A percentile compares a stretch with the other conserved stretches of the same genome.
Evolutionary conservation across 2,888 invertebrate genomes (phyloP).

Genomic region (Cephus spinipes): DNA sequence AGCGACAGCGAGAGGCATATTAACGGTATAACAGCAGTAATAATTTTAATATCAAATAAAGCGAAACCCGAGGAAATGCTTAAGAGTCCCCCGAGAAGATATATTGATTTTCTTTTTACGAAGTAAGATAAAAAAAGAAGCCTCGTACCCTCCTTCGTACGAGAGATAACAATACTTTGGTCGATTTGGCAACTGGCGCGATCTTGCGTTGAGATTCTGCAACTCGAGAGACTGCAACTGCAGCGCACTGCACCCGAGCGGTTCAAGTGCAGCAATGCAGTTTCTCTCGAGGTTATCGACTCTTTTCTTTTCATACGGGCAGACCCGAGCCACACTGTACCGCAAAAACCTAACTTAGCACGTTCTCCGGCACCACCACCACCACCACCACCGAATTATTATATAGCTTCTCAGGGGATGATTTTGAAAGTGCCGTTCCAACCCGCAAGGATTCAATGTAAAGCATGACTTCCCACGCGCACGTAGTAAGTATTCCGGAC

Average conservation of each 20-base stretch:
- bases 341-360: background rate
- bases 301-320: background rate
- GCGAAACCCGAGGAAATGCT: background rate
- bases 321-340: background rate
- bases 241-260: background rate
- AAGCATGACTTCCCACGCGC: no score
- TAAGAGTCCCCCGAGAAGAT: background rate
- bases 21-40: conserved; percentile 31
- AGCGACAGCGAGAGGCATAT: conserved; percentile 55
- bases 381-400: no score
- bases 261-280: background rate
- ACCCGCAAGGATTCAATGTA: no score
- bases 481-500: no score
- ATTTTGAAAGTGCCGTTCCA: no score
- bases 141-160: background rate
- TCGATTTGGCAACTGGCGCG: background rate
- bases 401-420: no score
- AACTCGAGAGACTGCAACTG: background rate
- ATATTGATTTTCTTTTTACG: background rate
- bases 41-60: background rate
- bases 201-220: background rate
- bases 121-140: background rate
- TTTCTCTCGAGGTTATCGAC: background rate
- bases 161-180: background rate
- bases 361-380: background rate